Conservation (phyloP, 2,888 invertebrate genomes). For the Latrodectus hesperus region DNA sequence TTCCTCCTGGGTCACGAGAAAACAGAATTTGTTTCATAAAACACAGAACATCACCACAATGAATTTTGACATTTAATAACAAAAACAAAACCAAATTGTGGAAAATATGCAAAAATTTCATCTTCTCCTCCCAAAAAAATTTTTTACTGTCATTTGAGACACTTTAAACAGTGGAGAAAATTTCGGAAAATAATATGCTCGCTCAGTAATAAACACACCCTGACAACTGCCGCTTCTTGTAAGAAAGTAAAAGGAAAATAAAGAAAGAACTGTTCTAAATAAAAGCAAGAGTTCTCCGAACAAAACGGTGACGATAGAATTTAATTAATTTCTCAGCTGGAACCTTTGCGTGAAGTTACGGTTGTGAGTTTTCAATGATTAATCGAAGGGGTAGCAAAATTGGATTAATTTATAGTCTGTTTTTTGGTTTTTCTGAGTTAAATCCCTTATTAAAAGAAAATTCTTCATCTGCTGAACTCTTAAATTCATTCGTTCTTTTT, state of each 20-base stretch:
- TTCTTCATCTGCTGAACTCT: not conserved
- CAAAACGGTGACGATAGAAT: slow-evolving; percentile 16
- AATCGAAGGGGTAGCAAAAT: slow-evolving; percentile 28
- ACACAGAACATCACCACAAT: not conserved
- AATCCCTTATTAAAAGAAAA: slow-evolving; percentile 20
- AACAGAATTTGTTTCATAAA: not conserved
- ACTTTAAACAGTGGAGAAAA: not conserved
- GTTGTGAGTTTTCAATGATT: slow-evolving; percentile 13
- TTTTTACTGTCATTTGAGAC: slow-evolving; percentile 38
- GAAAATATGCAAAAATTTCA: not conserved
- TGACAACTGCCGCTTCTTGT: not conserved
- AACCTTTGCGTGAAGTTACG: slow-evolving; percentile 18
- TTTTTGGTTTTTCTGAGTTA: slow-evolving; percentile 7
- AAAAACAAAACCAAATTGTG: not conserved
- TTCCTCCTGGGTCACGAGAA: not conserved
- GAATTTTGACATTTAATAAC: not conserved
- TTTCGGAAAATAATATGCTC: slow-evolving; percentile 22
- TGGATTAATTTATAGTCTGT: slow-evolving; percentile 37
- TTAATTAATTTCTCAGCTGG: slow-evolving; percentile 47
- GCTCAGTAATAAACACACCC: slow-evolving; percentile 15
- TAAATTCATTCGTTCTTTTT: not conserved
- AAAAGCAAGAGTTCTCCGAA: not conserved
- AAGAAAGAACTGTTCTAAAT: slow-evolving; percentile 15
- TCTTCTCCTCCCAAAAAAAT: not conserved
- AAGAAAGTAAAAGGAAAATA: not conserved